phyloP scores from a whole-genome alignment of 2,113 vertebrate species.

The Aptenodytes patagonicus region DNA sequence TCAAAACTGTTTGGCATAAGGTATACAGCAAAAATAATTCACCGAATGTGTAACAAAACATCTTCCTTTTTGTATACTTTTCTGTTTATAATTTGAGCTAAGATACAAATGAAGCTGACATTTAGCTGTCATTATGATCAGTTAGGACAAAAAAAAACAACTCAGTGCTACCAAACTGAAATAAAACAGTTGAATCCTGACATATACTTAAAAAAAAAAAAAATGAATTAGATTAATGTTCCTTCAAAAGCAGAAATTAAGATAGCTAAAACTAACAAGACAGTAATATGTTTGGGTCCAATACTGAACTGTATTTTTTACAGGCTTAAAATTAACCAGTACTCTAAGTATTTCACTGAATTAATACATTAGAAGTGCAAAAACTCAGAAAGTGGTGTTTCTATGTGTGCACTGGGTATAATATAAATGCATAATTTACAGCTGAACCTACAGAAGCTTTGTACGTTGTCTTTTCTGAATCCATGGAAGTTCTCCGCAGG shows the following conservation, averaged over 20 bases:
- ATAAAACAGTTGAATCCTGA: not conserved
- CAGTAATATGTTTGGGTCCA: not conserved
- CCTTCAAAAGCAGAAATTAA: not conserved
- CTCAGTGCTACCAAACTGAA: slow-evolving; percentile 12
- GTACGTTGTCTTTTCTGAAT: not conserved
- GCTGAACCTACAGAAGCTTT: not conserved
- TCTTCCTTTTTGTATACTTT: slow-evolving; percentile 11
- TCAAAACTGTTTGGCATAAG: not conserved
- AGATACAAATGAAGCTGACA: slow-evolving; percentile 14
- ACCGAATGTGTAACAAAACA: not conserved
- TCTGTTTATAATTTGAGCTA: slow-evolving; percentile 10
- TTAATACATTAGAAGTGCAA: not conserved
- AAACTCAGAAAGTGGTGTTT: not conserved
- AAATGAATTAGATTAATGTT: not conserved
- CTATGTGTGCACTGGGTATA: not conserved
- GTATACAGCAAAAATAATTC: not conserved
- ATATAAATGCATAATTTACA: not conserved
- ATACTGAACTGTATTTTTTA: not conserved
- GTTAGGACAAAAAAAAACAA: not conserved
- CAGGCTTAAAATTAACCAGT: not conserved
- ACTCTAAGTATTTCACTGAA: not conserved
- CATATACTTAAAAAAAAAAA: not conserved
- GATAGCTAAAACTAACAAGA: not conserved
- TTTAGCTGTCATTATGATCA: slow-evolving; percentile 18
- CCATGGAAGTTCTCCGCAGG: not conserved